Percentiles rank a stretch among this genome's conserved stretches.
Conservation (phyloP, 2,888 invertebrate genomes). For the Zygogramma bicolorata region DNA sequence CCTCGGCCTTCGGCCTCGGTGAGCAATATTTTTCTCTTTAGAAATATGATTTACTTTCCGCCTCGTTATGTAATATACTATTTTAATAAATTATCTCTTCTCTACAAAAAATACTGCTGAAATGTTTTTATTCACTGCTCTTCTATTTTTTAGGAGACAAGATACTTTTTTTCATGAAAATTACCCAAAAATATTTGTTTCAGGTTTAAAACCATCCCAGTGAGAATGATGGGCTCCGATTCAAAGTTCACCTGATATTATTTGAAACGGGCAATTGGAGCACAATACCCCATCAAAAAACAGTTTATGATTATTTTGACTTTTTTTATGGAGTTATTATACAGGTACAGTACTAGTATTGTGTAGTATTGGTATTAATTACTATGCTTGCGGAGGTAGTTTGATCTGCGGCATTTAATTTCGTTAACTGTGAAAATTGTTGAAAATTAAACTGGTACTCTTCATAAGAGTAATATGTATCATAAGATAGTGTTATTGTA, state of each 20-base stretch:
- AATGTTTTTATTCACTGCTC: no score
- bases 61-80: no score
- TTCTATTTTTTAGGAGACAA: no score
- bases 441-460: conserved; percentile 51
- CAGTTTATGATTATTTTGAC: conserved; percentile 33
- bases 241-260: conserved; percentile 32
- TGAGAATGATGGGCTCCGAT: conserved; percentile 29
- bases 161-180: no score
- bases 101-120: no score
- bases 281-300: conserved; percentile 17
- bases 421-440: conserved; percentile 50
- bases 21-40: no score
- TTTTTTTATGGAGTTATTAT: conserved; percentile 30
- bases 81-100: no score
- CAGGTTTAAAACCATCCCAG: conserved; percentile 34
- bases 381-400: conserved; percentile 30
- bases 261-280: conserved; percentile 33
- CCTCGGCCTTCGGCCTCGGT: no score
- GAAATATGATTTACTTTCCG: no score
- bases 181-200: background rate
- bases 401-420: conserved; percentile 39
- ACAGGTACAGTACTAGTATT: conserved; percentile 34
- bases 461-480: conserved; percentile 57
- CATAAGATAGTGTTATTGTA: conserved; percentile 48
- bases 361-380: conserved; percentile 35